A percentile compares a stretch with the other conserved stretches of the same genome.
These are phyloP conservation scores for Ascidia mentula DNA, from an alignment of 23 tunicate genomes.

Conservation along the genomic window DNA sequence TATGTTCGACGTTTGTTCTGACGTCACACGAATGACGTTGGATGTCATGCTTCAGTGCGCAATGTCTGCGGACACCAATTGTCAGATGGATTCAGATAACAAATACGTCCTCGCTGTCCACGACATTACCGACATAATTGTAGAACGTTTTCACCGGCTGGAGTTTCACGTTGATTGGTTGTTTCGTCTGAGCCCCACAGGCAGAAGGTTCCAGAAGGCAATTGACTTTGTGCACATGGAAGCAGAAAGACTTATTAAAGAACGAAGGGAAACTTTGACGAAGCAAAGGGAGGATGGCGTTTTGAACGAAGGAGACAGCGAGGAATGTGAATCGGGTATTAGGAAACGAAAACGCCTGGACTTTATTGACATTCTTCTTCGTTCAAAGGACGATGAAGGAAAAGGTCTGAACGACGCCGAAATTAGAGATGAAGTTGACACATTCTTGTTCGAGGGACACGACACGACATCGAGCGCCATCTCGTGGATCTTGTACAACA, in stretches of 20 bases:
- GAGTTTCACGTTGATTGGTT: constrained; percentile 32
- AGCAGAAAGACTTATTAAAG: constrained; percentile 29
- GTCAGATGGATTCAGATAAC: constrained; percentile 16
- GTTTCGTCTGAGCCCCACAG: constrained; percentile 25
- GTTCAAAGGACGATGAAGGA: constrained; percentile 54
- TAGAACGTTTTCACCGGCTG: constrained; percentile 26
- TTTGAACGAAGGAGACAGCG: background rate
- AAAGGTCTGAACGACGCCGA: constrained; percentile 57
- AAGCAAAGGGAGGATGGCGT: background rate
- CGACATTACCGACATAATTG: background rate
- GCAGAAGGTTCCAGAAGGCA: constrained; percentile 22
- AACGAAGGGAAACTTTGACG: constrained; percentile 13
- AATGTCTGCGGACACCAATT: constrained; percentile 27
- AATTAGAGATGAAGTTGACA: constrained; percentile 72
- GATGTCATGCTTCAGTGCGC: constrained; percentile 46
- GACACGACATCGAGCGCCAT: constrained; percentile 75
- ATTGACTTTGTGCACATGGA: constrained; percentile 24
- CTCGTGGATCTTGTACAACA: constrained; percentile 27
- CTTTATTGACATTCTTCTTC: constrained; percentile 53
- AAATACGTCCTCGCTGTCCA: constrained; percentile 43
- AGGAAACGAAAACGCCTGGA: constrained; percentile 18
- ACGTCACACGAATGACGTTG: constrained; percentile 30
- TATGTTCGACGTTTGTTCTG: background rate
- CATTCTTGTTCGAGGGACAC: constrained; percentile 75
- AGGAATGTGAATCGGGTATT: background rate